These are phyloP conservation scores for Exaiptasia diaphana DNA, from an alignment of 64 coral and sea anemone genomes.

Conservation along the genomic window DNA sequence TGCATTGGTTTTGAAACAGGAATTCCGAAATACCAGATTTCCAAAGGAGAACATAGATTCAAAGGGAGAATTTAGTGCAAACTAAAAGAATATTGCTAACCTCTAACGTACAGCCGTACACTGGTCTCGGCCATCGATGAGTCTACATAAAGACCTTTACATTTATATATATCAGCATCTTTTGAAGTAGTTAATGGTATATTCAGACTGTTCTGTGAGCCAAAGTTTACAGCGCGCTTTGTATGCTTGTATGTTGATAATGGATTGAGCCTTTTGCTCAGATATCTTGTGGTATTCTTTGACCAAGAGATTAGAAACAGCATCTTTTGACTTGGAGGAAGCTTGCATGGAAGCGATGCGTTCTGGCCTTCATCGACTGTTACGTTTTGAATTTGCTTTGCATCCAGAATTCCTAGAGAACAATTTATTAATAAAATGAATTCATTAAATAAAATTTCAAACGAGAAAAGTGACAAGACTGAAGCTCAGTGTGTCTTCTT, in stretches of 20 bases:
- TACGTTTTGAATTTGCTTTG: not conserved
- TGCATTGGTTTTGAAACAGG: no score
- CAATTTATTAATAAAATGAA: not conserved
- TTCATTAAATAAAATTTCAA: not conserved
- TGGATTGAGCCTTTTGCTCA: not conserved
- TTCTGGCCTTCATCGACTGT: constrained; percentile 37
- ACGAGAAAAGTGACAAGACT: not conserved
- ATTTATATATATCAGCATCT: not conserved
- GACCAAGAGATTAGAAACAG: constrained; percentile 8
- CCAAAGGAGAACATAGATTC: no score
- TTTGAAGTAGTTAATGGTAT: not conserved
- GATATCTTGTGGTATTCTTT: not conserved
- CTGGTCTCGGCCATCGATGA: not conserved
- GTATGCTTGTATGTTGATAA: not conserved
- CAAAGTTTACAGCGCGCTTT: not conserved
- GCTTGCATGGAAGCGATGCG: not conserved
- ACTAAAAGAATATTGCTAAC: not conserved
- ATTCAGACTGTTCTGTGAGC: not conserved
- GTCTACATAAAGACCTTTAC: not conserved
- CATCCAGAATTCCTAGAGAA: not conserved
- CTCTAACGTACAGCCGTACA: not conserved
- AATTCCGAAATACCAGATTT: no score
- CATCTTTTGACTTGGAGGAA: not conserved
- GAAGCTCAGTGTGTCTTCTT: not conserved
- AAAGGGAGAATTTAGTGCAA: not conserved